Percentiles rank a stretch among this genome's conserved stretches.
Evolutionary conservation across 2,888 invertebrate species (phyloP).

Genomic region (Polymixis flavicincta): DNA sequence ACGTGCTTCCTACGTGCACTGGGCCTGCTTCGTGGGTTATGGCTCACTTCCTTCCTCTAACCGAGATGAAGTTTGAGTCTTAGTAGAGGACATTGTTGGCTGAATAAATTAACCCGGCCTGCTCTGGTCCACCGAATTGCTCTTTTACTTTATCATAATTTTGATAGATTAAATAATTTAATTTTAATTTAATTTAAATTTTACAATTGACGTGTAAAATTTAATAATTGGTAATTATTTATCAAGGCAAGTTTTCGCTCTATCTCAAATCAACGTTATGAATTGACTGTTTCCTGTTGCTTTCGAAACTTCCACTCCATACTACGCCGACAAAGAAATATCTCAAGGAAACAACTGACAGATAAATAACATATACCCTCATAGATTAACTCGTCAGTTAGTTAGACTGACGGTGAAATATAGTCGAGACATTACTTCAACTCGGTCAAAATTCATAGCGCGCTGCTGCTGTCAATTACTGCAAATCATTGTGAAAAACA

Average conservation of each 20-base stretch:
- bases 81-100: not conserved
- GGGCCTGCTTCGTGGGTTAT: not conserved
- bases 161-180: not conserved
- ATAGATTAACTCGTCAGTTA: constrained; percentile 58
- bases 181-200: too few relatives aligned
- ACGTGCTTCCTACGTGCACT: too few relatives aligned
- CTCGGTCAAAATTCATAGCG: constrained; percentile 57
- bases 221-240: not conserved
- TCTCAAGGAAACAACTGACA: constrained; percentile 19
- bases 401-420: constrained; percentile 55
- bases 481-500: constrained; percentile 67
- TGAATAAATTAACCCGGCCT: not conserved
- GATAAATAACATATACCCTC: constrained; percentile 44
- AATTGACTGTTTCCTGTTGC: constrained; percentile 4
- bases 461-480: constrained; percentile 65
- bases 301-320: constrained; percentile 2
- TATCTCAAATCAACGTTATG: constrained; percentile 1
- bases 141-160: not conserved
- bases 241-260: not conserved
- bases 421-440: constrained; percentile 42
- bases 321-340: constrained; percentile 25
- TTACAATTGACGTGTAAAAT: too few relatives aligned
- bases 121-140: too few relatives aligned
- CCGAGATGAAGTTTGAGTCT: not conserved
- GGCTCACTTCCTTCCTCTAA: not conserved